Base-by-base conservation (phyloP, 1,140 invertebrate species). In the Lasaia peninsularis region DNA sequence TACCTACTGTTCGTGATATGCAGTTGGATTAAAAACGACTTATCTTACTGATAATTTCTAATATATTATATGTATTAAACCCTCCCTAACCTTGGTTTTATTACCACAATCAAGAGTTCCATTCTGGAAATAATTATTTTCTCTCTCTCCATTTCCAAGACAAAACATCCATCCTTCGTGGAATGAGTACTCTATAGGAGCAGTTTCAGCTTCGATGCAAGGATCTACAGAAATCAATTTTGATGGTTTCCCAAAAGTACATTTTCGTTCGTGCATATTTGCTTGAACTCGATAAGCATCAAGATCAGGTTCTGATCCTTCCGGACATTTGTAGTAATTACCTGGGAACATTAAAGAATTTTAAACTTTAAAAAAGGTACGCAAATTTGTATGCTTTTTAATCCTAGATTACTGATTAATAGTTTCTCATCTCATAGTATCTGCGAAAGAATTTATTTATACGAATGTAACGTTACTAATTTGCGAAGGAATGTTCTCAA, bases 151-250 rank as follows among this genome's bases (percentile, higher is more conserved):
- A 60, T 76, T 84, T 0, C 86, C 86, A 9, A 88, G 71, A 49
- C 86, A 88, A 58, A 88, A 88, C 86, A 87, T 86, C 86, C 86
- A 88, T 5, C 84, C 84, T 73, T 88, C 86, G 34, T 81, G 69
- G 49, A 80, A 88, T 0, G 86, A 88, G 40, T 87, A 88, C 51
- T 88, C 86, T 54, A 86, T 86, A 0, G 85, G 83, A 0, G 85
- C 81, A 5, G 80, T 71, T 64, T 88, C 85, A 12, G 78, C 81
- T 65, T 88, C 85, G 28, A 88, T 84, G 50, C 85, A 88, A 18
- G 85, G 85, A 57, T 88, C 85, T 0, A 86, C 66, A 0, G 75
- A 37, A n/a, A 88, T 65, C 18, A 69, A 71, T 8, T 73, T 73
- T 0, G 85, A 82, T 32, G 64, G 50, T 49, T 79, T 76, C 0